phyloP scores from a whole-genome alignment of 2,888 invertebrate species.

The Tipula vernalis region DNA sequence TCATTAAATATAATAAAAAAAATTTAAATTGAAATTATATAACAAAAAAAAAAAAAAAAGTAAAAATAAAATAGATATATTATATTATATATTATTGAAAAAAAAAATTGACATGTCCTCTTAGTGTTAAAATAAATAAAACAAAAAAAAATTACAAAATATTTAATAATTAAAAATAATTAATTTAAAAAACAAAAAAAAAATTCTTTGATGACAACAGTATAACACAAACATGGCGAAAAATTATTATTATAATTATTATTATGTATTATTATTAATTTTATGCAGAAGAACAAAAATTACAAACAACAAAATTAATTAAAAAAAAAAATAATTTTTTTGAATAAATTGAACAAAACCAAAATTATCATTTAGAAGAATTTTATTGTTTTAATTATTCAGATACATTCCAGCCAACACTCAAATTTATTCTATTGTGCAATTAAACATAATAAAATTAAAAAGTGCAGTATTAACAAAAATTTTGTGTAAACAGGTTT shows the following conservation, averaged over 20 bases:
- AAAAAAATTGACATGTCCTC: not conserved
- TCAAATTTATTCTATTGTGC: no score
- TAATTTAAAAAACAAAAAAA: not conserved
- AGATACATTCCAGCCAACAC: no score
- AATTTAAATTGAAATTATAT: not conserved
- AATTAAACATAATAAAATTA: no score
- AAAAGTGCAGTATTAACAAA: no score
- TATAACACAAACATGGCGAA: not conserved
- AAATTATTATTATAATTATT: not conserved
- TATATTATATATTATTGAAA: slow-evolving; percentile 1
- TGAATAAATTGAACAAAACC: not conserved
- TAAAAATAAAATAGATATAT: not conserved
- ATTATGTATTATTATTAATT: not conserved
- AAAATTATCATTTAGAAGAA: not conserved
- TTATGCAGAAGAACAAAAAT: not conserved
- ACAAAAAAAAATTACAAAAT: not conserved
- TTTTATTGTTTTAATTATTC: no score
- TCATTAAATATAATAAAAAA: not conserved
- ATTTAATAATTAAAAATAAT: not conserved
- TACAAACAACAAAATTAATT: not conserved
- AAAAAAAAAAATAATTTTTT: not conserved
- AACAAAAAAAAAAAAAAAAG: not conserved
- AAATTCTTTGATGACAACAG: not conserved
- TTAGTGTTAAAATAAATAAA: not conserved
- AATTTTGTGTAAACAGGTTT: no score